A percentile compares a stretch with the other conserved stretches of the same genome.
Conservation (phyloP, 2,113 vertebrate species). For the Aldabrachelys gigantea region DNA sequence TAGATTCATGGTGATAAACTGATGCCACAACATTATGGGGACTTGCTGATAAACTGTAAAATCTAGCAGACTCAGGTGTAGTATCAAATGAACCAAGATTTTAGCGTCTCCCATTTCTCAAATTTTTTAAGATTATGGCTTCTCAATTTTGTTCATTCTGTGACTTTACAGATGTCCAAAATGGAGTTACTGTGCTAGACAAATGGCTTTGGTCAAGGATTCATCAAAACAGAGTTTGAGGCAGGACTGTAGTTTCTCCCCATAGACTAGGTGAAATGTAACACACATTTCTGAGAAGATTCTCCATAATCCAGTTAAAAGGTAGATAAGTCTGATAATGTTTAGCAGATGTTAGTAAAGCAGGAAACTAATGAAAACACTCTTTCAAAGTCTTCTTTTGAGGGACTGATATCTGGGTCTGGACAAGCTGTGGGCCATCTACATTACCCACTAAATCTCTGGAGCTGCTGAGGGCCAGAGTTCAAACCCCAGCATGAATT, state of each 20-base stretch:
- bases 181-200: not conserved
- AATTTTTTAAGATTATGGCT: not conserved
- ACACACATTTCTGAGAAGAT: not conserved
- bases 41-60: not conserved
- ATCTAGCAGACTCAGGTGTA: not conserved
- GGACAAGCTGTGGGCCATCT: not conserved
- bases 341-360: not conserved
- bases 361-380: not conserved
- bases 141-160: not conserved
- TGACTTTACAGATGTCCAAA: not conserved
- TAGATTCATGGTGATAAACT: not conserved
- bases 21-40: not conserved
- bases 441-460: not conserved
- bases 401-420: not conserved
- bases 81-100: not conserved
- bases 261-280: not conserved
- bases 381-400: not conserved
- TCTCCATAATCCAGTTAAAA: not conserved
- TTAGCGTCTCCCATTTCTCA: not conserved
- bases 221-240: not conserved
- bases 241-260: not conserved
- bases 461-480: not conserved
- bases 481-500: not conserved
- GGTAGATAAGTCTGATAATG: not conserved
- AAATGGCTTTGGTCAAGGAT: not conserved